Conservation (phyloP, 1,140 invertebrate species). For the Mycetomoellerius zeteki region DNA sequence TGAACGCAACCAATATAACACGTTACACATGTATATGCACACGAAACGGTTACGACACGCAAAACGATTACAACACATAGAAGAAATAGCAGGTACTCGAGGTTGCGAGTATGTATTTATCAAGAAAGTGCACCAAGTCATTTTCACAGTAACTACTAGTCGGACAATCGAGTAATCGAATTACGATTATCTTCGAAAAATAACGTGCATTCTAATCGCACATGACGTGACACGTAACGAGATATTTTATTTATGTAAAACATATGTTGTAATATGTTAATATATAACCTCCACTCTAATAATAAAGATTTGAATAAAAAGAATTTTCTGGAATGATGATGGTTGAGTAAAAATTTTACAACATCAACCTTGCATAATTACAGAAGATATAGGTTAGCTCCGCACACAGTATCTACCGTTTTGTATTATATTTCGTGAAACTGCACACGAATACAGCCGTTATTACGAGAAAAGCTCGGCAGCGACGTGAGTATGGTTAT, state of each 20-base stretch:
- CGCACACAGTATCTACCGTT: neutral
- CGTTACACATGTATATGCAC: neutral
- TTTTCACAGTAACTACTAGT: neutral
- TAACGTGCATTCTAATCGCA: neutral
- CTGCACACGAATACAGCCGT: neutral
- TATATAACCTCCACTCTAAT: neutral
- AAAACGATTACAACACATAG: constrained; percentile 2
- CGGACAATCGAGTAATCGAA: neutral
- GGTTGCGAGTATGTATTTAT: constrained; percentile 15
- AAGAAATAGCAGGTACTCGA: constrained; percentile 37
- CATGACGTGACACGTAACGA: neutral
- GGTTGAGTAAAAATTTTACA: neutral
- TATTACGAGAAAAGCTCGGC: neutral
- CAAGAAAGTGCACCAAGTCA: constrained; percentile 12
- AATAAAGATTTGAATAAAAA: neutral
- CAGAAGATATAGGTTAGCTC: neutral
- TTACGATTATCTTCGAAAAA: neutral
- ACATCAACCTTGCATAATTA: neutral
- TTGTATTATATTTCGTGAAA: neutral
- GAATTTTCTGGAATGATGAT: neutral
- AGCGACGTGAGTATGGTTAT: neutral
- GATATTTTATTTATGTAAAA: neutral
- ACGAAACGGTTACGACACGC: constrained; percentile 33
- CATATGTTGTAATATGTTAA: no score
- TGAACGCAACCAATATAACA: neutral